Evolutionary conservation across 2,113 vertebrate species (phyloP).

Genomic region (Spea bombifrons): DNA sequence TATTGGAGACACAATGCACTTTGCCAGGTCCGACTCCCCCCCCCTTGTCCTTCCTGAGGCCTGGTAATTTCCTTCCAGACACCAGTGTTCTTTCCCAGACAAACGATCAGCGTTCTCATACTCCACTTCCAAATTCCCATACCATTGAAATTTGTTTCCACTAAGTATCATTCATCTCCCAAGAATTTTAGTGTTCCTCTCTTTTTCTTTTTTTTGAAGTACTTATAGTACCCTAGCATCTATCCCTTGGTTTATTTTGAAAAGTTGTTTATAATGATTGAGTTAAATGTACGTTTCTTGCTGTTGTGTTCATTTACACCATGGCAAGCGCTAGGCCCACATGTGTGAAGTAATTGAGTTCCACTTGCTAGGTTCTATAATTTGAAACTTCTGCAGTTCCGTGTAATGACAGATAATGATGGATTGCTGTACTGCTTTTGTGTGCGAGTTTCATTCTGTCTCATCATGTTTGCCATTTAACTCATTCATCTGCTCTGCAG

Average conservation of each 20-base stretch:
- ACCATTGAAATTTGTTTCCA: slow-evolving; percentile 51
- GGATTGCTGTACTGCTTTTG: slow-evolving; percentile 39
- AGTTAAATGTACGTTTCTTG: slow-evolving; percentile 18
- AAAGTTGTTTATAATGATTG: slow-evolving; percentile 15
- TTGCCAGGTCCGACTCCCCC: slow-evolving; percentile 28
- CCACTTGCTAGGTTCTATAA: slow-evolving; percentile 46
- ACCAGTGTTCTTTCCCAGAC: slow-evolving; percentile 25
- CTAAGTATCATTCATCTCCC: slow-evolving; percentile 54
- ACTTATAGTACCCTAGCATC: neutral
- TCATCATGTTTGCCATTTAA: slow-evolving; percentile 41
- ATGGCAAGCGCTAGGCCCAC: slow-evolving; percentile 6
- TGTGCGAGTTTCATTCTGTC: slow-evolving; percentile 33
- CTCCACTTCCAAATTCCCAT: slow-evolving; percentile 24
- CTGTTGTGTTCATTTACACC: slow-evolving; percentile 29
- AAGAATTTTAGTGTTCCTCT: slow-evolving; percentile 19
- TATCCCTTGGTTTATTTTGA: neutral
- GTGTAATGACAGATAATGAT: slow-evolving; percentile 48
- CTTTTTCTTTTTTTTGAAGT: neutral
- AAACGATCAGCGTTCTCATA: slow-evolving; percentile 32
- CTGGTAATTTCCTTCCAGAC: slow-evolving; percentile 52
- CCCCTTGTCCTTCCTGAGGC: slow-evolving; percentile 53
- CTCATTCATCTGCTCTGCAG: slow-evolving; percentile 25
- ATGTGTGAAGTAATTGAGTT: slow-evolving; percentile 45
- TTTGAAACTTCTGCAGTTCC: slow-evolving; percentile 45
- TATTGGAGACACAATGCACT: slow-evolving; percentile 33